Evolutionary conservation across 1,140 invertebrate species (phyloP).

Genomic region (Neodiprion lecontei): DNA sequence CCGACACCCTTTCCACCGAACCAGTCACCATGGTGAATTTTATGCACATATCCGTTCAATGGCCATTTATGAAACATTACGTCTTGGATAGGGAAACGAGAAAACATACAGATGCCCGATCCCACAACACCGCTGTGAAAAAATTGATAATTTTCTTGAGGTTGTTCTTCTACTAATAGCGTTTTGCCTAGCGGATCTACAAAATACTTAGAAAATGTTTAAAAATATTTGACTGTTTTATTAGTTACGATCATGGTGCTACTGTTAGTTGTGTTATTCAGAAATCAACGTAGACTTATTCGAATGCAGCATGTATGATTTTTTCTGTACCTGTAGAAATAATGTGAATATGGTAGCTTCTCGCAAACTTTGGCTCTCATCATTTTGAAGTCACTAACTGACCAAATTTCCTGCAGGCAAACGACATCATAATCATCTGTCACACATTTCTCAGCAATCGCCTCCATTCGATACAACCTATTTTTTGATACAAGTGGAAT

Average conservation of each 20-base stretch:
- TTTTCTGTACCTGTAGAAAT: constrained; percentile 85
- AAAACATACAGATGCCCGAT: constrained; percentile 91
- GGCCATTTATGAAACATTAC: constrained; percentile 91
- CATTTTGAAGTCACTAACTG: constrained; percentile 75
- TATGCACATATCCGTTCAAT: constrained; percentile 97
- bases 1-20: constrained; percentile 97
- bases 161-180: background rate
- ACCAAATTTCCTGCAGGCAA: constrained; percentile 94
- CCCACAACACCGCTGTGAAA: constrained; percentile 84
- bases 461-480: constrained; percentile 75
- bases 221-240: no score
- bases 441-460: constrained; percentile 78
- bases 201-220: no score
- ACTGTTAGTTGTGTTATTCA: no score
- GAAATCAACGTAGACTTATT: no score
- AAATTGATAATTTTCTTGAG: constrained; percentile 28
- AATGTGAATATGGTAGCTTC: constrained; percentile 85
- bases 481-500: constrained; percentile 83
- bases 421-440: constrained; percentile 83
- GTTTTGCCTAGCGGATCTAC: no score
- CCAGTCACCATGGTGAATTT: constrained; percentile 97
- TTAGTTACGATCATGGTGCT: no score
- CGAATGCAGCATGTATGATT: no score
- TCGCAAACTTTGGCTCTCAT: constrained; percentile 69
- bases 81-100: constrained; percentile 85